A percentile compares a stretch with the other conserved stretches of the same genome.
Evolutionary conservation across 2,888 invertebrate species (phyloP).

Genomic region (Phyllotreta striolata): DNA sequence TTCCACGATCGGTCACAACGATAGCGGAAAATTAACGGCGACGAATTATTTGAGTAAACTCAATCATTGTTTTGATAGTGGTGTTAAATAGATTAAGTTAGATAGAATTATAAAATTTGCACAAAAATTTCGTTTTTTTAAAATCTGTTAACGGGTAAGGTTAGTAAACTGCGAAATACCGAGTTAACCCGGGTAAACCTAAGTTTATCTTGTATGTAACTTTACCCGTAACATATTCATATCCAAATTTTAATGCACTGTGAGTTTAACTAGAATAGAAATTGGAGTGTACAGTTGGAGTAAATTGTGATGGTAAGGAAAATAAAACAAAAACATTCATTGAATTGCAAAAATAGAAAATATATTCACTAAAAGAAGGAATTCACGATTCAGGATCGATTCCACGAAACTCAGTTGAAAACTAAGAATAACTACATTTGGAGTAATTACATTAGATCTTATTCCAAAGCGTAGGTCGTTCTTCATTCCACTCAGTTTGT

Average conservation of each 20-base stretch:
- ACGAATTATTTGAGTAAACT: constrained; percentile 38
- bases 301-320: not conserved
- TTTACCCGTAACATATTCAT: too few species aligned
- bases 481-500: too few species aligned
- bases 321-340: constrained; percentile 11
- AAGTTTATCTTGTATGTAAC: too few species aligned
- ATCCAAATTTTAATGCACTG: too few species aligned
- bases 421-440: too few species aligned
- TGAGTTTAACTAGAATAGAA: too few species aligned
- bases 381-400: not conserved
- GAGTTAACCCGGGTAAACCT: too few species aligned
- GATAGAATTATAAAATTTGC: not conserved
- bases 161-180: too few species aligned
- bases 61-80: constrained; percentile 42
- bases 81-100: constrained; percentile 28
- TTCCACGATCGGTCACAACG: constrained; percentile 35
- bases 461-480: too few species aligned
- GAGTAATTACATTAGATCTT: too few species aligned
- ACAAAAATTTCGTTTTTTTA: not conserved
- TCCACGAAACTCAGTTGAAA: not conserved
- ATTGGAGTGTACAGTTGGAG: not conserved
- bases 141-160: not conserved
- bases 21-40: constrained; percentile 31
- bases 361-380: constrained; percentile 14
- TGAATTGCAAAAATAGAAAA: constrained; percentile 22